Percentiles rank a stretch among this genome's conserved stretches.
These are phyloP conservation scores for Lumbricus terrestris DNA, from an alignment of 2,888 invertebrate genomes.

Conservation along the genomic window DNA sequence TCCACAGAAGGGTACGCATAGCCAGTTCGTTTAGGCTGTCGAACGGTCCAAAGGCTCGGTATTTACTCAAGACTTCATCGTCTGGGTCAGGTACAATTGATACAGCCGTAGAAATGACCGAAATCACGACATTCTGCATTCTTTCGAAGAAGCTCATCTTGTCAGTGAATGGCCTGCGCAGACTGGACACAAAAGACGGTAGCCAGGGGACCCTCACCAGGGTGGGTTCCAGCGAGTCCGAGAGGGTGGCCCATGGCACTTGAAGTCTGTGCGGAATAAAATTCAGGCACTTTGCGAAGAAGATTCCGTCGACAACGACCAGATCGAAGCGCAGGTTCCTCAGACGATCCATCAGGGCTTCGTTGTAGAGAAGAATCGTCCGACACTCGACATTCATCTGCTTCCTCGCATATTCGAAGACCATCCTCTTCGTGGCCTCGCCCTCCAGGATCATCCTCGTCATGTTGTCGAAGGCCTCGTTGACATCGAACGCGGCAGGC, in stretches of 20 bases:
- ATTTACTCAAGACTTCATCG: constrained; percentile 15
- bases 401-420: not conserved
- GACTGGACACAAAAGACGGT: constrained; percentile 20
- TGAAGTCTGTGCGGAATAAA: constrained; percentile 25
- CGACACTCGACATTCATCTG: not conserved
- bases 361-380: constrained; percentile 18
- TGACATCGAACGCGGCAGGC: not conserved
- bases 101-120: not conserved
- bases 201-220: constrained; percentile 23
- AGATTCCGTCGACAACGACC: constrained; percentile 14
- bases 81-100: not conserved
- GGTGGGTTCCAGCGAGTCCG: constrained; percentile 16
- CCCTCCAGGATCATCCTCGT: not conserved
- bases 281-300: not conserved
- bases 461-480: not conserved
- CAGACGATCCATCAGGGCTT: constrained; percentile 22
- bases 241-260: constrained; percentile 14
- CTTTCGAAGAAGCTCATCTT: constrained; percentile 21
- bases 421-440: not conserved
- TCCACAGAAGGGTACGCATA: constrained; percentile 12
- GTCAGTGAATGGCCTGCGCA: not conserved
- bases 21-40: constrained; percentile 7
- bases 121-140: constrained; percentile 7
- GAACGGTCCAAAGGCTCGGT: constrained; percentile 20
- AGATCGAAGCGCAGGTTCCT: constrained; percentile 17